Base-by-base conservation (phyloP, 1,140 invertebrate species). In the Patella vulgata region DNA sequence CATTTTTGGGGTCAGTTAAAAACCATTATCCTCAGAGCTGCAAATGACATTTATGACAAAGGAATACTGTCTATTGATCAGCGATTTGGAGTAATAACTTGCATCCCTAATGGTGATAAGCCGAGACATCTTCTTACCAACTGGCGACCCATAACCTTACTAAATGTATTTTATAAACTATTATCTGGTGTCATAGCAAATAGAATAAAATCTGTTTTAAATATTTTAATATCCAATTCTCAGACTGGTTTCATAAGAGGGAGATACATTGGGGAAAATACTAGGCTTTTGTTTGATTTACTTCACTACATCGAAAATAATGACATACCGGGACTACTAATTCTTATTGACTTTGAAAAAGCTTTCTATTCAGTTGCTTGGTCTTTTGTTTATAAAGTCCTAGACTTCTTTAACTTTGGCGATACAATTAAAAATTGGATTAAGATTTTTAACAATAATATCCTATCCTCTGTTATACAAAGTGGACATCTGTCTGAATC, bases 371-470 rank as follows among this genome's bases (percentile, higher is more conserved):
- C 27, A 12, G 25, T 52, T 8, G 27, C 28, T 17, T 52, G 50
- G 50, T 31, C 28, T 14, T 52, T 60, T 19, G 57, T 67, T 21
- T n/a, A 53, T n/a, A 46, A 62, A 43, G 42, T 46, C 14, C 62
- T 0, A 40, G 46, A 39, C 52, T 46, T 42, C 62, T 61, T 52
- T 30, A 52, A 50, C 58, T 67, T 54, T 46, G 31, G 19, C 14
- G 23, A 33, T 14, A 42, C 21, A n/a, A 56, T 31, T 17, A 21
- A 31, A 36, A 36, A 30, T 9, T 52, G 40, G 48, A 44, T 57
- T 17, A 40, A 53, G 40, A 60, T 28, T 0, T 40, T 67, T 25
- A 33, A 64, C 40, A 47, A 30, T 3, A 58, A 58, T 57, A 53
- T 54, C 30, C 44, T 30, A 28, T 30, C 59, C 14, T 30, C 53